These are phyloP conservation scores for Chlamydotis undulata DNA, from an alignment of 2,113 vertebrate genomes.

Conservation along the genomic window DNA sequence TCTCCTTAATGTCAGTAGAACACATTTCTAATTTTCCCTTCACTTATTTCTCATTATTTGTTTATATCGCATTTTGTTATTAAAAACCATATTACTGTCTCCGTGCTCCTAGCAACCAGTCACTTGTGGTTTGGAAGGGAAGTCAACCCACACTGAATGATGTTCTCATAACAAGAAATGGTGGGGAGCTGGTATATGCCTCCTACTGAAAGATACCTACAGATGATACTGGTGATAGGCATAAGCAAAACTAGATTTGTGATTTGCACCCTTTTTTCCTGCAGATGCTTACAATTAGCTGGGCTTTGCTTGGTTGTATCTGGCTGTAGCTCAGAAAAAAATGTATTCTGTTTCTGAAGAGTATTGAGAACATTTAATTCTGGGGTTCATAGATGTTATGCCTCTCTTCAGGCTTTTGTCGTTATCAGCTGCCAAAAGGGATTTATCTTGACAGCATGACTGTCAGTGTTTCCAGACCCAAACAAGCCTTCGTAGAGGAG, in stretches of 20 bases:
- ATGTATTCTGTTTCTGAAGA: background rate
- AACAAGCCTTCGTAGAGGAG: background rate
- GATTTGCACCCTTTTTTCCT: background rate
- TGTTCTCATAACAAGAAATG: background rate
- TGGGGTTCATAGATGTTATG: background rate
- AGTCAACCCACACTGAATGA: background rate
- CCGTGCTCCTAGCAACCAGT: background rate
- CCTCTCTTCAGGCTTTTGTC: background rate
- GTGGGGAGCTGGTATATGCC: background rate
- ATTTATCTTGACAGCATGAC: background rate
- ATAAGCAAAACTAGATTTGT: background rate
- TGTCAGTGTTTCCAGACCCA: background rate
- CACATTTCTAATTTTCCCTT: background rate
- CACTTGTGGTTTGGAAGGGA: background rate
- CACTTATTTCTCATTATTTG: background rate
- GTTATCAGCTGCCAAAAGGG: background rate
- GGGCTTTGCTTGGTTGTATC: background rate
- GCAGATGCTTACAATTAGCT: background rate
- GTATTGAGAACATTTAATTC: background rate
- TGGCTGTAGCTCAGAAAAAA: background rate
- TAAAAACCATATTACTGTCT: background rate
- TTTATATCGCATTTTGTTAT: background rate
- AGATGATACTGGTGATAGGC: background rate
- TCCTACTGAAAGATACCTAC: background rate
- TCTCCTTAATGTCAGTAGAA: background rate